Conservation (phyloP, 1,140 invertebrate species). For the Plutomurus gul region DNA sequence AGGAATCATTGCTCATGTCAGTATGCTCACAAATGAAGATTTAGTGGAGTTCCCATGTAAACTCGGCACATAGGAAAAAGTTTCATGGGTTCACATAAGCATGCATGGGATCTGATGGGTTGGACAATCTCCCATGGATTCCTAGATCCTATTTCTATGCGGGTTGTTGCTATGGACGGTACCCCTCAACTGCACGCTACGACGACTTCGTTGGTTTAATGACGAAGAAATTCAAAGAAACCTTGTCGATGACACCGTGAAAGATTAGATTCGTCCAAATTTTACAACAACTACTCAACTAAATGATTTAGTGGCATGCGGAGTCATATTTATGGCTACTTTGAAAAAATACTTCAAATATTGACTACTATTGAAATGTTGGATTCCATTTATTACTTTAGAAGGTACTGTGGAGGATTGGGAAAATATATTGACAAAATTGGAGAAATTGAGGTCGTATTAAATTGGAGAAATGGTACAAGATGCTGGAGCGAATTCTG, state of each 20-base stretch:
- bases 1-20: too few species aligned
- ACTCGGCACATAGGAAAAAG: too few species aligned
- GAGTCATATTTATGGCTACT: constrained; percentile 34
- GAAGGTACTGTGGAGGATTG: constrained; percentile 30
- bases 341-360: constrained; percentile 39
- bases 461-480: constrained; percentile 24
- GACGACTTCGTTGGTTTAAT: not conserved
- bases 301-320: constrained; percentile 33
- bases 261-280: constrained; percentile 32
- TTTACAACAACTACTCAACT: constrained; percentile 40
- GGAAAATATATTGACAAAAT: not conserved
- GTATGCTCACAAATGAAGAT: too few species aligned
- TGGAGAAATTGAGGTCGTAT: constrained; percentile 27
- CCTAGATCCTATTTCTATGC: too few species aligned
- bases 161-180: not conserved
- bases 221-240: constrained; percentile 19
- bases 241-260: constrained; percentile 21
- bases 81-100: too few species aligned
- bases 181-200: not conserved
- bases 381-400: constrained; percentile 25
- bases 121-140: too few species aligned
- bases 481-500: constrained; percentile 17
- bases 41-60: too few species aligned
- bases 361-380: not conserved
- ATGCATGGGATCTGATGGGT: too few species aligned